Percentiles rank a stretch among this genome's conserved stretches.
Evolutionary conservation across 2,888 invertebrate species (phyloP).

Genomic region (Eristalinus sepulchralis): DNA sequence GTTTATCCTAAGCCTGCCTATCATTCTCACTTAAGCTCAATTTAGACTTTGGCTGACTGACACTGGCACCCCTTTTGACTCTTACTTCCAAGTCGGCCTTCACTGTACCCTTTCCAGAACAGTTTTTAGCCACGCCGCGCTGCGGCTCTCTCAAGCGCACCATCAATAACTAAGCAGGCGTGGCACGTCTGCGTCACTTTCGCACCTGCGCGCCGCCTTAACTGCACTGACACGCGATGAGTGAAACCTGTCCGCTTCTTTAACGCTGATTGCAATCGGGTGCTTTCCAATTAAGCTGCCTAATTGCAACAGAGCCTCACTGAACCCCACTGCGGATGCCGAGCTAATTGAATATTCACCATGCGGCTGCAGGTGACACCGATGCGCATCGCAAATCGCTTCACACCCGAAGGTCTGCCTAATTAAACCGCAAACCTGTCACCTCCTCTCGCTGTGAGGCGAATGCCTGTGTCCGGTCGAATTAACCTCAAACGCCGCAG

Average conservation of each 20-base stretch:
- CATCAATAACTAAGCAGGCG: not conserved
- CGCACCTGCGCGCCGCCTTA: not conserved
- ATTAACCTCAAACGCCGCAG: conserved; percentile 49
- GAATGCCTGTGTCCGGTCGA: conserved; percentile 20
- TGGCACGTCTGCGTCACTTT: not conserved
- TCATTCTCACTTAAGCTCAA: no score
- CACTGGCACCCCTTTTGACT: no score
- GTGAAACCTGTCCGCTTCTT: not conserved
- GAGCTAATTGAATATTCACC: conserved; percentile 67
- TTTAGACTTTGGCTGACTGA: no score
- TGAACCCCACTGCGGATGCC: not conserved
- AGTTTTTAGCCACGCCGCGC: no score
- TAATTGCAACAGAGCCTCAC: not conserved
- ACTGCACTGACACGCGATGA: not conserved
- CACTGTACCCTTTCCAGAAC: no score
- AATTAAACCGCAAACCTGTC: conserved; percentile 14
- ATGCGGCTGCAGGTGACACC: conserved; percentile 11
- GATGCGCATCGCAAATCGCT: not conserved
- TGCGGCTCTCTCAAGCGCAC: no score
- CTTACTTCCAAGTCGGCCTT: no score
- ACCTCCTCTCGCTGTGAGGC: conserved; percentile 29
- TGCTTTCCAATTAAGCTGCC: not conserved
- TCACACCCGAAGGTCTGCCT: not conserved
- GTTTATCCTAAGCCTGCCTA: no score
- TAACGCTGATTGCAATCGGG: not conserved